Base-by-base conservation (phyloP, 2,888 invertebrate species). In the Machimus rusticus region DNA sequence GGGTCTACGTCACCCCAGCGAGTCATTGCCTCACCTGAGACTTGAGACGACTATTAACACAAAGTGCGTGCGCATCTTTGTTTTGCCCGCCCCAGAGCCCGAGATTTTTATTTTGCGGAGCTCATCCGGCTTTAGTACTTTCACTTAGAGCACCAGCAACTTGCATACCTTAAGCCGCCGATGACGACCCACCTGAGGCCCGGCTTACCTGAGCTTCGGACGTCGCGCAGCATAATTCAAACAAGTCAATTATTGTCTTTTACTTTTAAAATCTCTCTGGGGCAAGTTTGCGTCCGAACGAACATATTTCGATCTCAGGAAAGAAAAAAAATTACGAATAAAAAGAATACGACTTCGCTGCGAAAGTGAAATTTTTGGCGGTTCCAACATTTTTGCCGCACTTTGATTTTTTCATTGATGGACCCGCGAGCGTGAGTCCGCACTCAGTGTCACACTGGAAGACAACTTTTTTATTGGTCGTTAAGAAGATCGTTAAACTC, bases 231-330 rank as follows among this genome's bases (percentile, higher is more conserved):
- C 31, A 46, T 81, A 55, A 81, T 31, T 51, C 81, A 81, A 81
- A 81, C 81, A 81, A 81, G 51, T 51, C 81, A 81, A 81, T 81
- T 81, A 81, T 81, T 81, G 81, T 81, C 55, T 81, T 81, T 81
- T 81, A 81, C 81, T 81, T 81, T 81, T 81, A 31, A 81, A 55
- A 81, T 81, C 81, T 55, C 55, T 81, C 55, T 81, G 81, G 55
- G 16, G 34, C 55, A 16, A 46, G 51, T 81, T 81, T 51, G 23
- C 28, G 19, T 51, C n/a, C n/a, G 66, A 23, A 28, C n/a, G 66
- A 23, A 28, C 14, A 19, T 23, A 66, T 66, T 66, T 66, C 66
- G 66, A 66, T 66, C 28, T 66, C 16, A 14, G 14, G 28, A 66
- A 66, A 66, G 28, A 2, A 66, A 2, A 66, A 66, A 66, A 66